Base-by-base conservation (phyloP, 2,113 vertebrate genomes). In the Muscicapa adusta region DNA sequence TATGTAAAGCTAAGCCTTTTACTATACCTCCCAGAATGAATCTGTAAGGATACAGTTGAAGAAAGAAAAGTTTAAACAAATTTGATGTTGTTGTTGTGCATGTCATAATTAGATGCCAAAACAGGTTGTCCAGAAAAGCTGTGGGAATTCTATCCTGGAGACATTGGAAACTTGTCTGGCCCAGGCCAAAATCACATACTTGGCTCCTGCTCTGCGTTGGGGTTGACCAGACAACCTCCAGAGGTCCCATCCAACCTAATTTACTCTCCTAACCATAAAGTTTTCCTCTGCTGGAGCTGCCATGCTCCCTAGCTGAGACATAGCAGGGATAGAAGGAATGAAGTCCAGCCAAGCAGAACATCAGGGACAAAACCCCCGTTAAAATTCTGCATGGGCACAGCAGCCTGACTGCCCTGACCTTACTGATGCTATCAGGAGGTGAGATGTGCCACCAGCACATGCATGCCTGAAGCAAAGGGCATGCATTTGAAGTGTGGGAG, bases 341-440 rank as follows among this genome's bases (percentile, higher is more conserved):
- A 86, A 62, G 23, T 42, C 56, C 42, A 80, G 47, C 42, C 3
- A 2, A 86, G 77, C 68, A 80, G 68, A 91, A 71, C 66, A 83
- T 9, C 28, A 58, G 57, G 0, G 0, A 67, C 33, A 66, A 66
- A 76, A 88, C 24, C 25, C 28, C 36, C 0, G 0, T 65, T 81
- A 33, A 94, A 92, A 84, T 77, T 80, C 80, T 87, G 57, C 84
- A 38, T 10, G 45, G 24, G 73, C 84, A 86, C 18, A 19, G 31
- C 47, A 62, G 56, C 86, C 73, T 8, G 1, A 51, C 53, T 31
- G 83, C 34, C 8, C 40, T 38, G 33, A 74, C 67, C 36, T 65
- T 53, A 26, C 60, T 60, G 80, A 63, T 53, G 34, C 36, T 77
- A 34, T 66, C 70, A 36, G 62, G 56, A 71, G 72, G 60, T 61